Evolutionary conservation across 2,888 invertebrate species (phyloP).

Genomic region (Fissipunctia ypsillon): DNA sequence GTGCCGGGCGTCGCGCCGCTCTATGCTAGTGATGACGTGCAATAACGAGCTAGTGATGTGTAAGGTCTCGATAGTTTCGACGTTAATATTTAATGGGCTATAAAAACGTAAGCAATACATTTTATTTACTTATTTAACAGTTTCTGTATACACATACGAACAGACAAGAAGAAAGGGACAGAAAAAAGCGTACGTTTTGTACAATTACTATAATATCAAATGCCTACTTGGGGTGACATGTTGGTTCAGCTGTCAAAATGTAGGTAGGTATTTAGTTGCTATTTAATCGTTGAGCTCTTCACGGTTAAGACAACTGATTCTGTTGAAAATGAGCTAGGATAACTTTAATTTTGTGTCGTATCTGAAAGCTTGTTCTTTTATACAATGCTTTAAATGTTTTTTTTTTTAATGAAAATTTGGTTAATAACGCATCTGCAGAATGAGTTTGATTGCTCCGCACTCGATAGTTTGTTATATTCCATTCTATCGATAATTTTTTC

Average conservation of each 20-base stretch:
- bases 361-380: background rate
- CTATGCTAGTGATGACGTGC: slow-evolving; percentile 85
- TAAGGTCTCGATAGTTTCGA: slow-evolving; percentile 49
- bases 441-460: background rate
- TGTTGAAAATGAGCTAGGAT: background rate
- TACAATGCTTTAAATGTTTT: background rate
- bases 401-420: background rate
- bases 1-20: slow-evolving; percentile 76
- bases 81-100: slow-evolving; percentile 7
- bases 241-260: background rate
- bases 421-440: background rate
- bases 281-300: background rate
- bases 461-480: background rate
- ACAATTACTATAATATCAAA: background rate
- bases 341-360: background rate
- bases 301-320: background rate
- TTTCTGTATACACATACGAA: too few species aligned
- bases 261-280: background rate
- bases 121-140: too few species aligned
- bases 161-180: too few species aligned
- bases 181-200: background rate
- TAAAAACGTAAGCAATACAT: background rate
- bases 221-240: too few species aligned
- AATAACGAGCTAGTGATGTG: slow-evolving; percentile 82
- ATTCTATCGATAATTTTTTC: slow-evolving; percentile 22